Base-by-base conservation (phyloP, 2,113 vertebrate genomes). In the Platichthys stellatus region DNA sequence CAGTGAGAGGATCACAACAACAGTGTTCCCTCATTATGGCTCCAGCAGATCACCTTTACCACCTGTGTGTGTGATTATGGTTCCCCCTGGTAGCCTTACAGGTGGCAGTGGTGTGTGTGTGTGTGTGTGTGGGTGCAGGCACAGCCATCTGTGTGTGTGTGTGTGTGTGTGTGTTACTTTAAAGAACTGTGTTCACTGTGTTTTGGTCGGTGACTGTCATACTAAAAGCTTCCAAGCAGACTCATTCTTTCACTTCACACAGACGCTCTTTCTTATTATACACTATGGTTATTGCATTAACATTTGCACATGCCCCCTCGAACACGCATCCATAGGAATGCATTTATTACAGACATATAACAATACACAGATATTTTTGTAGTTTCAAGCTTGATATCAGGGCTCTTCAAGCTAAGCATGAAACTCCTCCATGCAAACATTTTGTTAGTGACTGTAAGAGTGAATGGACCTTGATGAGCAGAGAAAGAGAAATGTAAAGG, bases 1-100 rank as follows among this genome's bases (percentile, higher is more conserved):
- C 78, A 82, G 72, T 79, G 82, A 90, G 85, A 87, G 74, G 84
- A 90, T 92, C 86, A 85, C 86, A 92, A 91, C 86, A 90, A 90
- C 85, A 84, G 86, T 84, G 82, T 86, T 89, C 80, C 86, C 85
- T 90, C 90, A 88, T 86, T 88, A 92, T 87, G 90, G 89, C 78
- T 88, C 74, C 78, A 65, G 68, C 68, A 76, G 81, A 87, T 89
- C 89, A 86, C 85, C 90, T 90, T 89, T 82, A 74, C 63, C 79
- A 66, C 56, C 53, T 67, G 72, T 71, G 81, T 86, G 80, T 89
- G 80, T 88, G 88, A 82, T 86, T 85, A 83, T 81, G 57, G 59
- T 56, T 56, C 51, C 23, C 60, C 47, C 74, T 24, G 23, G 69
- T 80, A 81, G 81, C 63, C 21, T 74, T 71, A 77, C 72, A 79